Conservation (phyloP, 2,113 vertebrate species). For the Antechinus stuartii region DNA sequence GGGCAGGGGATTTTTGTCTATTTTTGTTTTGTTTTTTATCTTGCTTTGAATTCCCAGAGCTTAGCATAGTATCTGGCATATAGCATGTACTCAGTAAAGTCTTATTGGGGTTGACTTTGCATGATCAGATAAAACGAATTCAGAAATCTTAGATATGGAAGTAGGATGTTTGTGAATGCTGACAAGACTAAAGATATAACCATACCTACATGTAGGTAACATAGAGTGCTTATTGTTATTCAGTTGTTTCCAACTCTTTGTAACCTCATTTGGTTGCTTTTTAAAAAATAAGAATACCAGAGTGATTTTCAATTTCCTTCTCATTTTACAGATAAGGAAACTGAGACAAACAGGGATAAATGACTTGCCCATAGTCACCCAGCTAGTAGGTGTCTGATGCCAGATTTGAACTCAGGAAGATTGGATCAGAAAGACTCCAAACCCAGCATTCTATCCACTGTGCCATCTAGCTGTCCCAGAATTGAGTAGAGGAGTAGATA, state of each 20-base stretch:
- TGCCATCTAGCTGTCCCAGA: background rate
- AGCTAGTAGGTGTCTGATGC: no score
- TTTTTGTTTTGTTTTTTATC: background rate
- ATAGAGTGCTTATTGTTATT: background rate
- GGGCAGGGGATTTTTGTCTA: background rate
- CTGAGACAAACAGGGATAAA: background rate
- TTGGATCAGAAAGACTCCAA: no score
- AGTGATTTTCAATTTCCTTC: background rate
- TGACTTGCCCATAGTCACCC: no score
- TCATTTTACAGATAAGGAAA: background rate
- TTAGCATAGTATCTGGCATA: background rate
- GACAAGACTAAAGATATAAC: no score
- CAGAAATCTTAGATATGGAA: background rate
- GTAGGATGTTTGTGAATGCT: no score
- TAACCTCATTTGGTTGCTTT: background rate
- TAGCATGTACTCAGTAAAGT: background rate
- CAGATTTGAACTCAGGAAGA: no score
- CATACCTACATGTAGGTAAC: background rate
- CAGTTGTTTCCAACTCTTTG: background rate
- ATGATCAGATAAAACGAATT: background rate
- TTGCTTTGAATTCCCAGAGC: background rate
- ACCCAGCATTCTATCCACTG: no score
- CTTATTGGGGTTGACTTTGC: background rate
- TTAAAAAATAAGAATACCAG: background rate
- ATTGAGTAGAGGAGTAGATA: background rate